Percentiles rank a stretch among this genome's conserved stretches.
Conservation (phyloP, 2,888 invertebrate genomes). For the Parapristionchus giblindavisi region DNA sequence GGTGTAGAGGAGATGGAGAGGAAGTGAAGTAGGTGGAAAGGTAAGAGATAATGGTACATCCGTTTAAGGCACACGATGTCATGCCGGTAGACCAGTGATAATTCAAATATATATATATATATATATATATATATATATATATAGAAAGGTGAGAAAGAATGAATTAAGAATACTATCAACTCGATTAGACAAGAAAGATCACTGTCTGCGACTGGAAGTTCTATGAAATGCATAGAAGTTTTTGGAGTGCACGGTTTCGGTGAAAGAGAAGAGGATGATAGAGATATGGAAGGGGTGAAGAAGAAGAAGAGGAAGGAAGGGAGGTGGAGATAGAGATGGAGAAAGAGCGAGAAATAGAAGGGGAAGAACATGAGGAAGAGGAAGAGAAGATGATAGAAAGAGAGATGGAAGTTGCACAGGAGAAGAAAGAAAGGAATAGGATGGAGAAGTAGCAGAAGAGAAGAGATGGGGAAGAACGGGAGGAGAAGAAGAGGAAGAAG, state of each 20-base stretch:
- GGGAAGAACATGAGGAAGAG: neutral
- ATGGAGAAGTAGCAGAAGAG: neutral
- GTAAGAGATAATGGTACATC: too few relatives aligned
- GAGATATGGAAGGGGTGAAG: neutral
- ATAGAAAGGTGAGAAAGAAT: too few relatives aligned
- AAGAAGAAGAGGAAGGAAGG: slow-evolving; percentile 8
- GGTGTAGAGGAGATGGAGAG: neutral
- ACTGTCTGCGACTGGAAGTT: too few relatives aligned
- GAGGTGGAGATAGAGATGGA: neutral
- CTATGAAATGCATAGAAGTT: too few relatives aligned
- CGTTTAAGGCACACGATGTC: too few relatives aligned
- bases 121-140: too few relatives aligned
- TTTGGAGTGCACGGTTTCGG: neutral
- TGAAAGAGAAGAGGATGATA: neutral
- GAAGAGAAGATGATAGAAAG: neutral
- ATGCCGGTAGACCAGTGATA: too few relatives aligned
- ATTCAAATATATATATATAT: too few relatives aligned
- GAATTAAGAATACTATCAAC: too few relatives aligned
- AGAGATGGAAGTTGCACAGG: neutral
- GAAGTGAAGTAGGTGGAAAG: neutral
- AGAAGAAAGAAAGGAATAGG: neutral
- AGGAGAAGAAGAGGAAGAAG: neutral
- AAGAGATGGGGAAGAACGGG: neutral
- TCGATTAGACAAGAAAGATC: too few relatives aligned
- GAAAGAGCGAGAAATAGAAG: neutral